These are phyloP conservation scores for Venustaconcha ellipsiformis DNA, from an alignment of 1,140 invertebrate species.

Conservation along the genomic window DNA sequence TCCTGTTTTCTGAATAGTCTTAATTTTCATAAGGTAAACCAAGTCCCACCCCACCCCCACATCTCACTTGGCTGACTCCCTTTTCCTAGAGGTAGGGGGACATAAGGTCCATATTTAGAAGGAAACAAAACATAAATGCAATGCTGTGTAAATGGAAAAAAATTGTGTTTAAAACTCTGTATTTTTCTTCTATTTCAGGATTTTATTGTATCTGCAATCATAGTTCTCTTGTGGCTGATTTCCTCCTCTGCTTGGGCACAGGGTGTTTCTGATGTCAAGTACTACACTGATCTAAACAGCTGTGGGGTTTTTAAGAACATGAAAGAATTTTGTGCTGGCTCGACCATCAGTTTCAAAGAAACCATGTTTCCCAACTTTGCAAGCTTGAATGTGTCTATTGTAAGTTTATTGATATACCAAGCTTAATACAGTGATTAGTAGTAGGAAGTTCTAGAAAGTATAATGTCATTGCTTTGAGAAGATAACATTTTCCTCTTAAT, in stretches of 20 bases:
- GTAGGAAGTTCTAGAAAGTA: not conserved
- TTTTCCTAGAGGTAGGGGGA: not conserved
- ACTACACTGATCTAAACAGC: slow-evolving; percentile 68
- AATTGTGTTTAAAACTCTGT: not conserved
- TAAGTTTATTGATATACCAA: slow-evolving; percentile 64
- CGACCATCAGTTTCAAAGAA: slow-evolving; percentile 43
- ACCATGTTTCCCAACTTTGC: slow-evolving; percentile 70
- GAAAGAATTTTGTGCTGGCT: slow-evolving; percentile 25
- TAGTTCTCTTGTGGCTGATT: slow-evolving; percentile 78
- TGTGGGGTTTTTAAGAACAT: slow-evolving; percentile 45
- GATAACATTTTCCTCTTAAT: not conserved
- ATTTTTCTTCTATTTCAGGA: slow-evolving; percentile 70
- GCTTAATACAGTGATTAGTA: not conserved
- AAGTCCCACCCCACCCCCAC: not conserved
- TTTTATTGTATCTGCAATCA: slow-evolving; percentile 74
- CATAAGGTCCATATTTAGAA: not conserved
- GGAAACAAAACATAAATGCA: not conserved
- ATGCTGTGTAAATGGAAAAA: not conserved
- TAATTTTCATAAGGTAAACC: no score
- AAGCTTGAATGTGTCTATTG: slow-evolving; percentile 76
- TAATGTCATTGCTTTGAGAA: not conserved
- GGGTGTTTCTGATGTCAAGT: slow-evolving; percentile 74
- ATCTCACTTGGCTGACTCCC: not conserved
- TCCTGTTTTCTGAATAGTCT: not conserved
- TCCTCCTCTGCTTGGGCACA: slow-evolving; percentile 78